Percentiles rank a stretch among this genome's conserved stretches.
Conservation (phyloP, 1,140 invertebrate species). For the Colletes gigas region DNA sequence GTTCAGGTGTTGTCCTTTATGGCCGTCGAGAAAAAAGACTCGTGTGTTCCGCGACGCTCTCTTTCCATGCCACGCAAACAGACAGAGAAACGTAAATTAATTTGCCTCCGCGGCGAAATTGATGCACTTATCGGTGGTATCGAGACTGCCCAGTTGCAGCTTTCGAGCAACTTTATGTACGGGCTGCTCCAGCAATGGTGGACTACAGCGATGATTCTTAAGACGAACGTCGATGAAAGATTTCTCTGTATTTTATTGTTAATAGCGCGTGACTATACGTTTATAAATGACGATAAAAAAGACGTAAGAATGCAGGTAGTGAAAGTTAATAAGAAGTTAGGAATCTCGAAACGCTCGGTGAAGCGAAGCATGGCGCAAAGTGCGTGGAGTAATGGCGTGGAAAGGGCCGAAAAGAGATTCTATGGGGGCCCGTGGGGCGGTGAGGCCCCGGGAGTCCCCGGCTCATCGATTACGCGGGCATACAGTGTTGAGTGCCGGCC, state of each 20-base stretch:
- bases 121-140: constrained; percentile 27
- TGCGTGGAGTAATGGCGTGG: neutral
- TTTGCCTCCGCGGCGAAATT: constrained; percentile 28
- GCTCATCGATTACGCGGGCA: constrained; percentile 59
- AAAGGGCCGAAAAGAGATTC: constrained; percentile 18
- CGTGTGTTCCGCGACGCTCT: constrained; percentile 4
- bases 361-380: neutral
- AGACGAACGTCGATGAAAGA: too few relatives aligned
- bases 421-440: constrained; percentile 20
- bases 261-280: too few relatives aligned
- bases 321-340: too few relatives aligned
- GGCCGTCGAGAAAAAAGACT: constrained; percentile 28
- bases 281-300: too few relatives aligned
- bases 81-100: constrained; percentile 34
- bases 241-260: too few relatives aligned
- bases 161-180: neutral
- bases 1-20: constrained; percentile 51
- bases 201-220: too few relatives aligned
- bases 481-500: constrained; percentile 38
- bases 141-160: neutral
- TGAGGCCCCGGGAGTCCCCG: constrained; percentile 38
- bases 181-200: neutral
- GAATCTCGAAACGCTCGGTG: too few relatives aligned
- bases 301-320: too few relatives aligned
- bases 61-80: neutral